Conservation (phyloP, 2,888 invertebrate species). For the Smittia sp. region DNA sequence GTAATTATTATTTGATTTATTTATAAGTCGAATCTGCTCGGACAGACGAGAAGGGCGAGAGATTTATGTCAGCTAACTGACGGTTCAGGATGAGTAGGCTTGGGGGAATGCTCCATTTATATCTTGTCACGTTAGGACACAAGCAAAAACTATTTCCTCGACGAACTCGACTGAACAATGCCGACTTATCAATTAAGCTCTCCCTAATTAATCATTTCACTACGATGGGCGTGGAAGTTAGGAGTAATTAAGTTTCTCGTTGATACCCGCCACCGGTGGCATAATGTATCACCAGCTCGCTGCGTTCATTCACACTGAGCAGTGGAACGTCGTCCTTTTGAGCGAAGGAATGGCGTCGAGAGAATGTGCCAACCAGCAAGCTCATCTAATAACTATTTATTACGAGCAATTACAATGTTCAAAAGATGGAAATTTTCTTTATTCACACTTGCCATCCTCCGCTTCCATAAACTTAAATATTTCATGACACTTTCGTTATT, state of each 20-base stretch:
- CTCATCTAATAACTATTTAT: slow-evolving; percentile 26
- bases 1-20: slow-evolving; percentile 21
- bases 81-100: too few relatives aligned
- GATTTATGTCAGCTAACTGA: too few relatives aligned
- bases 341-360: neutral
- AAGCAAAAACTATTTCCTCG: slow-evolving; percentile 4
- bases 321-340: neutral
- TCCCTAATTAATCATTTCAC: slow-evolving; percentile 37
- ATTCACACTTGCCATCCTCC: neutral
- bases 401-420: slow-evolving; percentile 2
- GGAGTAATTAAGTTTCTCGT: slow-evolving; percentile 39
- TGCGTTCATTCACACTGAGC: neutral
- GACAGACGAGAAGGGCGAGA: too few relatives aligned
- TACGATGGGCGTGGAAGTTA: slow-evolving; percentile 19
- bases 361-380: neutral
- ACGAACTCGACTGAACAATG: neutral
- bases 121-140: neutral
- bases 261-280: neutral
- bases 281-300: slow-evolving; percentile 18
- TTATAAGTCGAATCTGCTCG: neutral
- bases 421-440: slow-evolving; percentile 12
- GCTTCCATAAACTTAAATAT: slow-evolving; percentile 16
- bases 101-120: neutral
- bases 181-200: slow-evolving; percentile 35
- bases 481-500: slow-evolving; percentile 16